Evolutionary conservation across 2,888 invertebrate genomes (phyloP).

Genomic region (Lycia hirtaria): DNA sequence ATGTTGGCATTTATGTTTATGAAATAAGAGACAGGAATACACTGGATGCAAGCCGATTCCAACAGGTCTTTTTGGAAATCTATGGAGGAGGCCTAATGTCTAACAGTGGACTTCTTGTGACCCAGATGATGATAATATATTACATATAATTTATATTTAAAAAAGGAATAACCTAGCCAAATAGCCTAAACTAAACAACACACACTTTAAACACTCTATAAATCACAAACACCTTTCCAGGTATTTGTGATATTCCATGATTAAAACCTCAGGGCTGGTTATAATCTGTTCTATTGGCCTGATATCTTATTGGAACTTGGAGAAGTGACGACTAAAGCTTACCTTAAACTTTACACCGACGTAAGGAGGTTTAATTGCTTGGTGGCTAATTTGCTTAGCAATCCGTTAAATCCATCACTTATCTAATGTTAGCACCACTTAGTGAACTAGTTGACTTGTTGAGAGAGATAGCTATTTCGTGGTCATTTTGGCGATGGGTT

Average conservation of each 20-base stretch:
- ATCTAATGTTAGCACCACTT: conserved; percentile 8
- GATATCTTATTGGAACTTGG: conserved; percentile 19
- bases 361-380: conserved; percentile 13
- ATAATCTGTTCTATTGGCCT: conserved; percentile 29
- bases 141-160: too few species aligned
- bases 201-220: neutral
- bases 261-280: conserved; percentile 28
- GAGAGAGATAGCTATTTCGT: neutral
- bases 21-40: too few species aligned
- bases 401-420: conserved; percentile 1
- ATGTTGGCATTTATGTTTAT: too few species aligned
- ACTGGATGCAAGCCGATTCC: too few species aligned
- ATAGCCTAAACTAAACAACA: neutral
- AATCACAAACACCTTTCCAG: neutral
- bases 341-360: conserved; percentile 7
- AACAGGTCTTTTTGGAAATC: too few species aligned
- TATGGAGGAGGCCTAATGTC: too few species aligned
- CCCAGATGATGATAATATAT: too few species aligned
- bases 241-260: neutral
- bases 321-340: conserved; percentile 7
- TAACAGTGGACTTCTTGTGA: too few species aligned
- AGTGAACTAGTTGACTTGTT: neutral
- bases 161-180: neutral
- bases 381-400: conserved; percentile 3
- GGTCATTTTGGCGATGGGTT: too few species aligned